Evolutionary conservation across 2,888 invertebrate genomes (phyloP).

Genomic region (Leptinotarsa haldemani): DNA sequence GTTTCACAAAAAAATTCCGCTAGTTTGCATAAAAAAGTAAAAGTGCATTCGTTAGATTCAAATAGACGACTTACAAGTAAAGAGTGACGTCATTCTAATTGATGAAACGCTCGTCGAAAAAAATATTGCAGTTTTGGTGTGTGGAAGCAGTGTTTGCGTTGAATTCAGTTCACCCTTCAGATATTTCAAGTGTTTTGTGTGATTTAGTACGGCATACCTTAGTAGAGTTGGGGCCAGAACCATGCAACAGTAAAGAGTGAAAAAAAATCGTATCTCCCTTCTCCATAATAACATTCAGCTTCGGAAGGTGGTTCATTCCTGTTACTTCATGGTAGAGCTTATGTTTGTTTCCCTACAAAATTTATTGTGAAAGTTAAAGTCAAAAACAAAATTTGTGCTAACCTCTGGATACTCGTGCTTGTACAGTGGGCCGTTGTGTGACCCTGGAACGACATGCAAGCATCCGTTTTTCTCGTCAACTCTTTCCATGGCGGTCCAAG

Average conservation of each 20-base stretch:
- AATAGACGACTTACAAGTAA: too few species aligned
- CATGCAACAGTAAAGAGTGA: slow-evolving; percentile 87
- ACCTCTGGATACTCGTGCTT: slow-evolving; percentile 79
- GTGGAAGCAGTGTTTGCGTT: too few species aligned
- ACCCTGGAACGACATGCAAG: slow-evolving; percentile 83
- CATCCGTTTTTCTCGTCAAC: slow-evolving; percentile 83
- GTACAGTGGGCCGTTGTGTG: slow-evolving; percentile 73
- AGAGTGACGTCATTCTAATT: too few species aligned
- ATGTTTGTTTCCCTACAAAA: slow-evolving; percentile 67
- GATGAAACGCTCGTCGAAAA: too few species aligned
- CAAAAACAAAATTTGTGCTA: slow-evolving; percentile 51
- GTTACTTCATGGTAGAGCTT: slow-evolving; percentile 78
- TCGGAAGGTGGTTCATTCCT: slow-evolving; percentile 65
- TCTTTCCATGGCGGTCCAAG: slow-evolving; percentile 90
- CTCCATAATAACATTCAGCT: slow-evolving; percentile 79
- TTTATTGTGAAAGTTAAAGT: not conserved
- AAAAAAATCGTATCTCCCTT: slow-evolving; percentile 91
- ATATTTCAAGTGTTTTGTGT: too few species aligned
- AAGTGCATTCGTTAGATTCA: too few species aligned
- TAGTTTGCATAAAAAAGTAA: too few species aligned
- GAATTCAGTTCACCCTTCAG: too few species aligned
- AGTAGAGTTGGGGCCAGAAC: slow-evolving; percentile 83
- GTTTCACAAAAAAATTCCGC: too few species aligned
- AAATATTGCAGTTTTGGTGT: too few species aligned
- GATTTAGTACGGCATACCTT: slow-evolving; percentile 63